A percentile compares a stretch with the other conserved stretches of the same genome.
phyloP scores from a whole-genome alignment of 2,888 invertebrate genomes.

The Alcis repandata region DNA sequence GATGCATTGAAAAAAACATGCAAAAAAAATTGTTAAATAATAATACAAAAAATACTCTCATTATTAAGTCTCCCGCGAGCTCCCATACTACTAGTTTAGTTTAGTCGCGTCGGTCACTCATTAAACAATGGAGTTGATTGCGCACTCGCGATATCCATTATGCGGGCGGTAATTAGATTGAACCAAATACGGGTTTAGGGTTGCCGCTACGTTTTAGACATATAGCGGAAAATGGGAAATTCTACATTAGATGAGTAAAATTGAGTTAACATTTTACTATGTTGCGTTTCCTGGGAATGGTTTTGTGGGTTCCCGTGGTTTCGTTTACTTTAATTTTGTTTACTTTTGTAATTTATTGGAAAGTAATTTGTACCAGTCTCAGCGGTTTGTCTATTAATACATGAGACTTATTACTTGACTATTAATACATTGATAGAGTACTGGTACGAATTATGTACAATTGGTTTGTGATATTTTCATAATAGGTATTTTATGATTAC shows the following conservation, averaged over 20 bases:
- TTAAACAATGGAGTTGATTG: conserved; percentile 83
- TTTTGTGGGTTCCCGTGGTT: background rate
- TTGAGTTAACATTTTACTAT: background rate
- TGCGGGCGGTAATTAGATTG: conserved; percentile 84
- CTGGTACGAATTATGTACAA: too few relatives aligned
- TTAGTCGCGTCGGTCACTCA: conserved; percentile 77
- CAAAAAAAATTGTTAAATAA: background rate
- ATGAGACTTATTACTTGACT: too few relatives aligned
- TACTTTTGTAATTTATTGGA: too few relatives aligned
- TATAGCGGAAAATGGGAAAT: conserved; percentile 11
- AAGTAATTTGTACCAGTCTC: too few relatives aligned
- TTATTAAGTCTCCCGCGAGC: conserved; percentile 9
- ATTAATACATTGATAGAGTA: too few relatives aligned
- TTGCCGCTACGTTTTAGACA: conserved; percentile 28
- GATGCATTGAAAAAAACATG: too few relatives aligned
- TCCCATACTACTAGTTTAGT: conserved; percentile 56
- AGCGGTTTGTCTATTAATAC: too few relatives aligned
- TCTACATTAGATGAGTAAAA: background rate
- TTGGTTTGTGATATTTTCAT: too few relatives aligned
- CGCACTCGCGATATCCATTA: conserved; percentile 80
- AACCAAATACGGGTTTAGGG: conserved; percentile 78
- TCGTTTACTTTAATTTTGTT: too few relatives aligned
- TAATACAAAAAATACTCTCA: background rate
- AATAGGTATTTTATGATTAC: too few relatives aligned
- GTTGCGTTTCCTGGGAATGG: background rate